These are phyloP conservation scores for Drosophila mulleri DNA, from an alignment of 2,888 invertebrate genomes.

Conservation along the genomic window DNA sequence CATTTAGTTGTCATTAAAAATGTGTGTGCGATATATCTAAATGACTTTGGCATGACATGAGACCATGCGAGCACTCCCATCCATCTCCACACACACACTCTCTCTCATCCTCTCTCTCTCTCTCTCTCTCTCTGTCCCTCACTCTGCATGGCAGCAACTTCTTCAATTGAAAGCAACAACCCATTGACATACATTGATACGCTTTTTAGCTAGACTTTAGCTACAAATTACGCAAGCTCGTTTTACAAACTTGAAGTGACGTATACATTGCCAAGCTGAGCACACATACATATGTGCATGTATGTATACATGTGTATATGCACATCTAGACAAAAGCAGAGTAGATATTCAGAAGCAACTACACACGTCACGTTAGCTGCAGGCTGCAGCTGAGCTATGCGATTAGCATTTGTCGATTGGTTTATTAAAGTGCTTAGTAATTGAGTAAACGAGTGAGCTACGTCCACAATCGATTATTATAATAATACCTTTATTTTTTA, in stretches of 20 bases:
- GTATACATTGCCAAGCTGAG: background rate
- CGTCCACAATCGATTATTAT: background rate
- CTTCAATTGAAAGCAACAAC: constrained; percentile 68
- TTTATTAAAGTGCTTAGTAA: background rate
- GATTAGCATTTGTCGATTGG: constrained; percentile 1
- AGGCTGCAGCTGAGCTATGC: background rate
- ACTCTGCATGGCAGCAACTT: constrained; percentile 14
- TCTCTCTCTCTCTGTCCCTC: background rate
- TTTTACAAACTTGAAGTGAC: constrained; percentile 21
- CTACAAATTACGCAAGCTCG: constrained; percentile 9
- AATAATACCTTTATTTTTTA: background rate
- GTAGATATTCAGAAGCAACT: background rate
- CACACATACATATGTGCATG: background rate
- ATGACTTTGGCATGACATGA: constrained; percentile 52
- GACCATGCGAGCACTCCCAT: background rate
- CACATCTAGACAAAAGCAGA: background rate
- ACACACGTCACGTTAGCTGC: background rate
- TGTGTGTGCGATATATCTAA: constrained; percentile 69
- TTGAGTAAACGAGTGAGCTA: background rate
- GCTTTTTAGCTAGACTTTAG: constrained; percentile 57
- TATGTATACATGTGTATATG: no score
- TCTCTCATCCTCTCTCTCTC: background rate
- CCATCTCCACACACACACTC: background rate
- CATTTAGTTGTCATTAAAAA: constrained; percentile 79
- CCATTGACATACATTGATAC: constrained; percentile 75